Evolutionary conservation across 2,797 vertebrate genomes (phyloP), one percentile per base, ranked within the genome.

Genomic region (Lemur catta): DNA sequence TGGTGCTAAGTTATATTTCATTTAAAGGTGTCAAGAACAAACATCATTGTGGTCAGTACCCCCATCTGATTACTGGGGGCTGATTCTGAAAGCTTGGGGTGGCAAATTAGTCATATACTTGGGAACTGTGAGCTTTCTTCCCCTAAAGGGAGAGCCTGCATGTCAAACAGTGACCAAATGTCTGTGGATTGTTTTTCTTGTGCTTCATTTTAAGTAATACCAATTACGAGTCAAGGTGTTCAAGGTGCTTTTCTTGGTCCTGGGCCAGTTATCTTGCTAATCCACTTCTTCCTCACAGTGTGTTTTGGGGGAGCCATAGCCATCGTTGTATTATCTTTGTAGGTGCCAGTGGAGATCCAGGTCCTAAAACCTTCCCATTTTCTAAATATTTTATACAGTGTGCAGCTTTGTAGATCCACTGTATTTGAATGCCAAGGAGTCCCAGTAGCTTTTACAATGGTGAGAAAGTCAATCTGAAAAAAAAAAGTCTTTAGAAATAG

Each of bases 181-280:
- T 59, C 35, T 87, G 50, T 88, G 84, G 57, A 71, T 78, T 96
- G 92, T 91, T 97, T 95, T 90, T 69, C 84, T 89, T 86, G 30
- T 28, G 76, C 76, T 93, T 85, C 55, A 55, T 89, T 95, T 72
- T 88, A 87, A 94, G 82, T 91, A 57, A 92, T 69, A 88, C 72
- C 46, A 80, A 55, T 93, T 95, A 88, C 6, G 9, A 33, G 38
- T 84, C 46, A 72, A 75, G 61, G 35, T 63, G 52, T 20, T 87
- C 41, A 63, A 69, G 59, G n/a, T 72, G 52, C 20, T 95, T 74
- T 95, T 74, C 75, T 78, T 63, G 79, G 69, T 89, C 12, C 41
- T 84, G 81, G 81, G 72, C 69, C 92, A 96, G 75, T 67, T 59
- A 43, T 38, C 43, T 82, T 79, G 38, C 57, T 82, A 50, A 82